Evolutionary conservation across 2,888 invertebrate species (phyloP).

Genomic region (Phorcus lineatus): DNA sequence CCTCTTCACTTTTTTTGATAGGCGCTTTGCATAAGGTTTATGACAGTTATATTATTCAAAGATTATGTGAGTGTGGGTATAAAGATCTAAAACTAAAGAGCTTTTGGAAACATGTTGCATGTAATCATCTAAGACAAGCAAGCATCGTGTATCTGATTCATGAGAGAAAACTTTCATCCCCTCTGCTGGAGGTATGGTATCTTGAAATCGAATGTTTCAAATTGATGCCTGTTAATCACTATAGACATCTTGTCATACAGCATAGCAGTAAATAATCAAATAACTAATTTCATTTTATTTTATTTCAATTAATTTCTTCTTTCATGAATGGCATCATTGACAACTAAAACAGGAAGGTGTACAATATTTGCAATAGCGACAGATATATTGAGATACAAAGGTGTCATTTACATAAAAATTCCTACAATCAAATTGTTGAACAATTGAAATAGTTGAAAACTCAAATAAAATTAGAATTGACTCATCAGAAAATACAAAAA

Average conservation of each 20-base stretch:
- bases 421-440: too few relatives aligned
- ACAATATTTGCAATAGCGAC: too few relatives aligned
- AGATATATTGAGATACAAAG: too few relatives aligned
- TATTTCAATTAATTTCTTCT: too few relatives aligned
- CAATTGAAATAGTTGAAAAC: too few relatives aligned
- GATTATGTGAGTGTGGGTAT: neutral
- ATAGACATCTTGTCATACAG: slow-evolving; percentile 8
- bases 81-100: neutral
- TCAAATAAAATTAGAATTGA: too few relatives aligned
- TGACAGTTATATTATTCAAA: neutral
- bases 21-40: neutral
- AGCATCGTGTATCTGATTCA: neutral
- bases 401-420: too few relatives aligned
- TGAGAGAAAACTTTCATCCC: neutral
- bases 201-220: neutral
- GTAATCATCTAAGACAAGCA: neutral
- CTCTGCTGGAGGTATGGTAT: neutral
- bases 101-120: neutral
- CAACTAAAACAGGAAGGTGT: too few relatives aligned
- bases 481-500: too few relatives aligned
- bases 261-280: neutral
- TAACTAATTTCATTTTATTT: too few relatives aligned
- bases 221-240: neutral
- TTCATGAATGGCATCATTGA: too few relatives aligned
- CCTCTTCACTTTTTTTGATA: neutral